These are phyloP conservation scores for Tetramorium parvispinum DNA, from an alignment of 1,140 invertebrate genomes.

Conservation along the genomic window DNA sequence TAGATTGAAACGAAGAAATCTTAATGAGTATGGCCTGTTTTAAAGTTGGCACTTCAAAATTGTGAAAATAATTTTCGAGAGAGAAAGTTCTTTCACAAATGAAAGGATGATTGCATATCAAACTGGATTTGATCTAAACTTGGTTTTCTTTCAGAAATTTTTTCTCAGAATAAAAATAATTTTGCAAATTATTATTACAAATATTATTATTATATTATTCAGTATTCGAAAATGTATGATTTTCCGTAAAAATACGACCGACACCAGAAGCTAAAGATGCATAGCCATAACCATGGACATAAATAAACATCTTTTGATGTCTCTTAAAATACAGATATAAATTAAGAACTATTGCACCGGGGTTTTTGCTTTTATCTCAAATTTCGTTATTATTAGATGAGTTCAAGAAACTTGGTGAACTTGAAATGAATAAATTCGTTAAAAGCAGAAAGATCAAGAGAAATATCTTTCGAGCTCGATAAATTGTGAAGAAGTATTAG, in stretches of 20 bases:
- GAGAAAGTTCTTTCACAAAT: not conserved
- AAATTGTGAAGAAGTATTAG: constrained; percentile 13
- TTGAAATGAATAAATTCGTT: not conserved
- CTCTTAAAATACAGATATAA: not conserved
- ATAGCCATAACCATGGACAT: not conserved
- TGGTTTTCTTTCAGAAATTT: not conserved
- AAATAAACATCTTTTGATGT: not conserved
- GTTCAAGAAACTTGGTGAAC: not conserved
- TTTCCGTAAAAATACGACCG: not conserved
- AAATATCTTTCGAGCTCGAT: not conserved
- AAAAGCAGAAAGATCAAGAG: not conserved
- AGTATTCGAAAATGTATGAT: not conserved
- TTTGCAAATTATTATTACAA: constrained; percentile 2
- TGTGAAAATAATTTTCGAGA: not conserved
- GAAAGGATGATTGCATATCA: not conserved
- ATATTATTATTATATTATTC: constrained; percentile 6
- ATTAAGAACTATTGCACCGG: not conserved
- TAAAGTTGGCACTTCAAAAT: not conserved
- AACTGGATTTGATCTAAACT: not conserved
- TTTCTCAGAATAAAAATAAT: not conserved
- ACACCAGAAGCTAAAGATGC: not conserved
- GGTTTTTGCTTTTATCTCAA: not conserved
- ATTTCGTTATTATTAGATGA: constrained; percentile 24
- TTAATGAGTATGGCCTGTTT: not conserved
- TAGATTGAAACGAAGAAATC: not conserved